Evolutionary conservation across 2,113 vertebrate genomes (phyloP), one percentile per base, ranked within the genome.

Genomic region (western clawed frog (Xenopus tropicalis)): DNA sequence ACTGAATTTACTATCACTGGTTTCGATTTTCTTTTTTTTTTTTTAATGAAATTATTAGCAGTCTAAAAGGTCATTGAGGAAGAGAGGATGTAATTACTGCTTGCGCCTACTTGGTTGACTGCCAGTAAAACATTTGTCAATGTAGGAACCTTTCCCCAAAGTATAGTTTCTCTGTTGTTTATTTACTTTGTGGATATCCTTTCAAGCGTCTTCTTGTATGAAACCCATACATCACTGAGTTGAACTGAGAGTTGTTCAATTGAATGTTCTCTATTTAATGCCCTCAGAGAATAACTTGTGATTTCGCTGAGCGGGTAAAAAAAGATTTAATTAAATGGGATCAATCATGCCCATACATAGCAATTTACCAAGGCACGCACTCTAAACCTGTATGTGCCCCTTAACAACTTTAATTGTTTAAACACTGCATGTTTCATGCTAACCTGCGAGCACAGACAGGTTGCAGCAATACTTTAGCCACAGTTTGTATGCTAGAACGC

Each of bases 251-350:
- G 72, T 43, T 42, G 56, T 61, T 52, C 65, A 48, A 68, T 68
- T 68, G 72, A 74, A 57, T n/a, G n/a, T n/a, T 67, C 65, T 52
- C 57, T 59, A 68, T 68, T 74, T 25, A 22, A 43, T 68, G 56
- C 46, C 72, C 72, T 73, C 62, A 62, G 64, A 52, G 61, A 74
- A 74, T 68, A 52, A 46, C 57, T 48, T 23, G 23, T 72, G 65
- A 74, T 61, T 67, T 42, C 52, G 72, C 72, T 69, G 72, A 23
- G 43, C 65, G 21, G 23, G 43, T 13, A 43, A 66, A 42, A 61
- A 23, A 13, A 22, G 21, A 29, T 74, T 68, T 74, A 74, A 74
- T 74, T 74, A 74, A 68, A 68, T 68, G 63, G 7, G 52, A 54
- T 54, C 52, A 54, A 54, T 54, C 52, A 54, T 54, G 19, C 52